Base-by-base conservation (phyloP, 1,140 invertebrate species). In the Drosophila leontia region DNA sequence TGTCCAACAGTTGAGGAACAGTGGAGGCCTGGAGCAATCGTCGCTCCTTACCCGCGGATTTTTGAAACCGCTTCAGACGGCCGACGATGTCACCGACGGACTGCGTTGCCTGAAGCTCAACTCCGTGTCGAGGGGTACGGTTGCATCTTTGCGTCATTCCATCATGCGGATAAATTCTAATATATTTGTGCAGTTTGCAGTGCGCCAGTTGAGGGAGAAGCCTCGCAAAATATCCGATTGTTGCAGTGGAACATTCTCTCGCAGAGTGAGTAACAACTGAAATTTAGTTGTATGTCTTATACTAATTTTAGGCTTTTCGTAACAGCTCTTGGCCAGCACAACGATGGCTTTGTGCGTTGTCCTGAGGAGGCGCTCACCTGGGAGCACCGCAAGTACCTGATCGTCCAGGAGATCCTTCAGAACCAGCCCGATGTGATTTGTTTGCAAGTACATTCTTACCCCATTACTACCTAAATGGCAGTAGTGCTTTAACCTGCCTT, bases 221-320 rank as follows among this genome's bases (percentile, higher is more conserved):
- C 88, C 78, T 75, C 91, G 79, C 26, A 67, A 17, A 92, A 92
- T 57, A 87, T 96, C 63, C 93, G 96, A 75, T 81, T 97, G 19
- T 94, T 97, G 77, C 96, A 96, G 79, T 97, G 96, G 96, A 97
- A 97, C 90, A 94, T 96, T 72, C 92, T 97, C 7, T 96, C 96
- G 15, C 96, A 97, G 94, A 95, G 96, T 96, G 94, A 92, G 90
- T 80, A 32, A 1, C 19, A 53, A 29, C 37, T 58, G 8, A 37
- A 58, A 35, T 19, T 19, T 4, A 41, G 9, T 39, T 17, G 7
- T 13, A 26, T 26, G 15, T 37, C 15, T 61, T 44, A 12, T 11
- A n/a, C 41, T 32, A 34, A 53, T 53, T 32, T 5, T 17, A 3
- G 5, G 2, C 6, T 32, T 23, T 15, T 7, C 15, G 19, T 2